These are phyloP conservation scores for Zaprionus camerounensis DNA, from an alignment of 1,140 invertebrate genomes.

Conservation along the genomic window DNA sequence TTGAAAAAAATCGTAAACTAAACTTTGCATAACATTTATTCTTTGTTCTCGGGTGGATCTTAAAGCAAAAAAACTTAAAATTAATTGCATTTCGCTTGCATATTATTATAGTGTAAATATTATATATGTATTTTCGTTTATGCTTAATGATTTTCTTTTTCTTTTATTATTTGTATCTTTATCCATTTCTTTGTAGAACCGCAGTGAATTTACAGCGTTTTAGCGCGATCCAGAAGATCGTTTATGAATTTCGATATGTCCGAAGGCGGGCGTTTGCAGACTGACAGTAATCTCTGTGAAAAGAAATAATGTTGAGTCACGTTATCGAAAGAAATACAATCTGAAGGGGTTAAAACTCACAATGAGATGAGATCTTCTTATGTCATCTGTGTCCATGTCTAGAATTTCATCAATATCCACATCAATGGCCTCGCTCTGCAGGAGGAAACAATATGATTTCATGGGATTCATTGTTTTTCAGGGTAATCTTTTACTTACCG, in stretches of 20 bases:
- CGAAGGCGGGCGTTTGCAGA: constrained; percentile 92
- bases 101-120: constrained; percentile 53
- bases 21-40: constrained; percentile 47
- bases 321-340: not conserved
- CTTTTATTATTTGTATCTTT: constrained; percentile 14
- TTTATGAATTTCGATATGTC: constrained; percentile 96
- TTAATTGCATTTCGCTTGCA: constrained; percentile 63
- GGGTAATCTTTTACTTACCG: constrained; percentile 86
- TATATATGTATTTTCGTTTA: constrained; percentile 38
- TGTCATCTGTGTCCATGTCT: constrained; percentile 95
- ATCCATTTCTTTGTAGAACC: constrained; percentile 24
- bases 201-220: constrained; percentile 88
- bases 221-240: constrained; percentile 94
- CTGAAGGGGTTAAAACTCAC: constrained; percentile 85
- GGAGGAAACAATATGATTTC: not conserved
- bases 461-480: not conserved
- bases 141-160: constrained; percentile 50
- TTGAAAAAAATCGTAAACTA: constrained; percentile 32
- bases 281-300: constrained; percentile 89
- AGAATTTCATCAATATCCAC: constrained; percentile 96
- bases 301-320: constrained; percentile 5
- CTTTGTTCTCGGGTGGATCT: constrained; percentile 61
- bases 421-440: constrained; percentile 90
- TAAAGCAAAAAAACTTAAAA: constrained; percentile 73
- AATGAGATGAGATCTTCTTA: constrained; percentile 92